phyloP scores from a whole-genome alignment of 2,888 invertebrate species.

The Monopis laevigella region DNA sequence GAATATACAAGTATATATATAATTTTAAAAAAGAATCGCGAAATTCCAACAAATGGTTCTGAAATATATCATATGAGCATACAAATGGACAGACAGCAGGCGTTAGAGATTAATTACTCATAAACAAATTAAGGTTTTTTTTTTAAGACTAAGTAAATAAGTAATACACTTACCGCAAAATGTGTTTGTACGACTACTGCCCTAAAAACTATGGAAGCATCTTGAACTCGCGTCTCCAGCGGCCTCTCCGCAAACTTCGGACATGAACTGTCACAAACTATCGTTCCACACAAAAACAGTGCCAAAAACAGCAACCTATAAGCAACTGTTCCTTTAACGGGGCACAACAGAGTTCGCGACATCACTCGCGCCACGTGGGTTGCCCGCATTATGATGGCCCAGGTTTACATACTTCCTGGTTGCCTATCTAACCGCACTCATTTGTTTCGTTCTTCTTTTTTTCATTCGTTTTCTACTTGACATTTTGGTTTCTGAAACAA shows the following conservation, averaged over 20 bases:
- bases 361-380: background rate
- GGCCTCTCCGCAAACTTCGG: slow-evolving; percentile 60
- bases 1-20: no score
- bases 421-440: slow-evolving; percentile 39
- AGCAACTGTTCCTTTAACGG: slow-evolving; percentile 32
- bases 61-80: no score
- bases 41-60: no score
- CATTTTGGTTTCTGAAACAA: slow-evolving; percentile 58
- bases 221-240: slow-evolving; percentile 61
- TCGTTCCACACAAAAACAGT: slow-evolving; percentile 50
- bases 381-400: slow-evolving; percentile 8
- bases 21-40: no score
- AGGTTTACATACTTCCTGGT: slow-evolving; percentile 42
- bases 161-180: slow-evolving; percentile 40
- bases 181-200: slow-evolving; percentile 56
- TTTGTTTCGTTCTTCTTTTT: slow-evolving; percentile 41
- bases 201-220: slow-evolving; percentile 64
- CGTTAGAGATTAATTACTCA: no score
- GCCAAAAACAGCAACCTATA: slow-evolving; percentile 41
- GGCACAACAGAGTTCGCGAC: slow-evolving; percentile 21
- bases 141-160: no score
- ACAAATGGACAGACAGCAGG: no score
- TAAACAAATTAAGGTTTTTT: no score
- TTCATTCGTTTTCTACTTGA: slow-evolving; percentile 48
- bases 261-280: slow-evolving; percentile 61